A percentile compares a stretch with the other conserved stretches of the same genome.
phyloP scores from a whole-genome alignment of 2,888 invertebrate species.

The Amphipoea oculea region DNA sequence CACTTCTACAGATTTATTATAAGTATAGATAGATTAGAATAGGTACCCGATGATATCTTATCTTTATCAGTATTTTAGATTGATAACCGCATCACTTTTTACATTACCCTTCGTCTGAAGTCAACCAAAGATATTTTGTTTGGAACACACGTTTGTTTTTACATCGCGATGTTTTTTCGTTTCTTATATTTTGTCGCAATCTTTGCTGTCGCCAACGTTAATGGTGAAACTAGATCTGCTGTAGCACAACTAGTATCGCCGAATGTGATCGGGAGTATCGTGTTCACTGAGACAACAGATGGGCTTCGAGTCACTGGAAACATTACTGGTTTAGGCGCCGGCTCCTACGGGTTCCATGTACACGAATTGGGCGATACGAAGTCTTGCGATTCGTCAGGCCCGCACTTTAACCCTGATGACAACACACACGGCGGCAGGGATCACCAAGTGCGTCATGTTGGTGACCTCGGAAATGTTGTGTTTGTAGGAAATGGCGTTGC shows the following conservation, averaged over 20 bases:
- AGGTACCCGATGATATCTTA: conserved; percentile 39
- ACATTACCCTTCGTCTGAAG: conserved; percentile 2
- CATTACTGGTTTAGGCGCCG: conserved; percentile 87
- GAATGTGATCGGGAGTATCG: conserved; percentile 74
- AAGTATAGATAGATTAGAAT: neutral
- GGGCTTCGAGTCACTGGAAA: conserved; percentile 88
- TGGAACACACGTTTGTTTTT: conserved; percentile 23
- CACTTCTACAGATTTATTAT: too few species aligned
- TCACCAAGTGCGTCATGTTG: conserved; percentile 92
- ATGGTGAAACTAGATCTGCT: conserved; percentile 71
- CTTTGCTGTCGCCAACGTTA: conserved; percentile 18
- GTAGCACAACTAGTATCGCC: conserved; percentile 73
- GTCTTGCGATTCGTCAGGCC: conserved; percentile 90
- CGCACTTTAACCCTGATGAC: conserved; percentile 93
- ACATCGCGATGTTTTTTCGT: conserved; percentile 40
- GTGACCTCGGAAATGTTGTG: conserved; percentile 93
- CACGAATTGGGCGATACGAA: conserved; percentile 90
- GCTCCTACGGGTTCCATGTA: conserved; percentile 92
- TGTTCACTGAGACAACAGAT: conserved; percentile 86
- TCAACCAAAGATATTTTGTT: conserved; percentile 18
- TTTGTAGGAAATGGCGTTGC: conserved; percentile 85
- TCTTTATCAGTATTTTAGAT: conserved; percentile 42
- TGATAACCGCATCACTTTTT: conserved; percentile 24
- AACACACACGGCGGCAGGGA: conserved; percentile 92
- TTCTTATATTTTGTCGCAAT: conserved; percentile 40